A percentile compares a stretch with the other conserved stretches of the same genome.
These are phyloP conservation scores for Trachymyrmex septentrionalis DNA, from an alignment of 1,140 invertebrate species.

Conservation along the genomic window DNA sequence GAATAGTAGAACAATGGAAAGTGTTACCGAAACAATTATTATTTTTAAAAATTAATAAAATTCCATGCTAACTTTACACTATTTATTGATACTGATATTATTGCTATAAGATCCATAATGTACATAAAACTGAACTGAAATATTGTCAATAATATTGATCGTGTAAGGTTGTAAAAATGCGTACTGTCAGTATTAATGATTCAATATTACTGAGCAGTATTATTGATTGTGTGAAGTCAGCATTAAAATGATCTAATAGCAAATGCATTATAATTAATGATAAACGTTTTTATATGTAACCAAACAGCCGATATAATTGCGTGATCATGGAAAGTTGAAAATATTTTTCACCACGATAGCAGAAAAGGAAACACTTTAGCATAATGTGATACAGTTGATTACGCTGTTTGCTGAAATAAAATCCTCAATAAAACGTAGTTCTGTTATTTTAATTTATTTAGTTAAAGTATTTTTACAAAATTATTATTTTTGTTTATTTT, in stretches of 20 bases:
- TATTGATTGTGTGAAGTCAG: too few relatives aligned
- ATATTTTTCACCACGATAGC: background rate
- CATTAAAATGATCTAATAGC: constrained; percentile 62
- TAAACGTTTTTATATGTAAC: background rate
- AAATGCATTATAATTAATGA: background rate
- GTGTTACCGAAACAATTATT: too few relatives aligned
- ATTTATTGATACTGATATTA: too few relatives aligned
- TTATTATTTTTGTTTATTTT: background rate
- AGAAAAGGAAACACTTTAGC: background rate
- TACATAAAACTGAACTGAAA: too few relatives aligned
- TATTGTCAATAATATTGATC: too few relatives aligned
- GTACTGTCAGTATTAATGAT: too few relatives aligned
- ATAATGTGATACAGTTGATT: background rate
- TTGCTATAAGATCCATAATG: too few relatives aligned
- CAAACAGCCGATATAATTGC: background rate
- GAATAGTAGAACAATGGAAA: too few relatives aligned
- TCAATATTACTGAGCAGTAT: too few relatives aligned
- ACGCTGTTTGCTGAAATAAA: constrained; percentile 8
- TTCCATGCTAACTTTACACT: too few relatives aligned
- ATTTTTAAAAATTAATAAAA: too few relatives aligned
- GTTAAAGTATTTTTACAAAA: background rate
- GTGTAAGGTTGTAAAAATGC: too few relatives aligned
- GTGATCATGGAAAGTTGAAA: background rate
- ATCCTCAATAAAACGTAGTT: background rate
- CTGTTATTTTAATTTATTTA: background rate